Conservation (phyloP, 2,113 vertebrate species). For the Plecotus auritus region DNA sequence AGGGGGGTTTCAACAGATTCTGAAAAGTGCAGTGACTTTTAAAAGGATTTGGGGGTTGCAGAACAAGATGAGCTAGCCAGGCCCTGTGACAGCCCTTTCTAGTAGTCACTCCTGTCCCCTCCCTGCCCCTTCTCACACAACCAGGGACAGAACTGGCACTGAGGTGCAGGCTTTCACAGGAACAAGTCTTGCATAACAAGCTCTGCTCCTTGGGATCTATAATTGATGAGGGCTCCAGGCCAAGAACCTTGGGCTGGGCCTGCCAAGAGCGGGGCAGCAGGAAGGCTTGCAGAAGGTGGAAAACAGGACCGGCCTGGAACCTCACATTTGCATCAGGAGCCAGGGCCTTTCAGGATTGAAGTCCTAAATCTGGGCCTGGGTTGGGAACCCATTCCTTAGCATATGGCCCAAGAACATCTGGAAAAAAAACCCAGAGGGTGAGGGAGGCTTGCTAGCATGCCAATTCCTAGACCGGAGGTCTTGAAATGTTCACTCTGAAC, state of each 20-base stretch:
- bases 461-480: not conserved
- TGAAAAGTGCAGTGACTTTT: not conserved
- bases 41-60: not conserved
- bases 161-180: constrained; percentile 59
- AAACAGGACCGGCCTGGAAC: not conserved
- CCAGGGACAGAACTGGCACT: not conserved
- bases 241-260: not conserved
- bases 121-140: constrained; percentile 29
- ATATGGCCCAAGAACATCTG: not conserved
- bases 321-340: not conserved
- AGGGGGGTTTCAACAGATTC: not conserved
- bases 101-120: not conserved
- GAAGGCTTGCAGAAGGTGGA: not conserved
- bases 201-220: constrained; percentile 61
- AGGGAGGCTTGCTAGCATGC: not conserved
- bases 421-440: not conserved
- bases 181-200: constrained; percentile 67
- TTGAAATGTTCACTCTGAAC: not conserved
- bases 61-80: not conserved
- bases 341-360: not conserved
- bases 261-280: constrained; percentile 43
- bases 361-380: not conserved
- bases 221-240: constrained; percentile 61
- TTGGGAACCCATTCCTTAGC: not conserved
- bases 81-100: not conserved